phyloP scores from a whole-genome alignment of 2,888 invertebrate genomes.

The Furcula furcula region DNA sequence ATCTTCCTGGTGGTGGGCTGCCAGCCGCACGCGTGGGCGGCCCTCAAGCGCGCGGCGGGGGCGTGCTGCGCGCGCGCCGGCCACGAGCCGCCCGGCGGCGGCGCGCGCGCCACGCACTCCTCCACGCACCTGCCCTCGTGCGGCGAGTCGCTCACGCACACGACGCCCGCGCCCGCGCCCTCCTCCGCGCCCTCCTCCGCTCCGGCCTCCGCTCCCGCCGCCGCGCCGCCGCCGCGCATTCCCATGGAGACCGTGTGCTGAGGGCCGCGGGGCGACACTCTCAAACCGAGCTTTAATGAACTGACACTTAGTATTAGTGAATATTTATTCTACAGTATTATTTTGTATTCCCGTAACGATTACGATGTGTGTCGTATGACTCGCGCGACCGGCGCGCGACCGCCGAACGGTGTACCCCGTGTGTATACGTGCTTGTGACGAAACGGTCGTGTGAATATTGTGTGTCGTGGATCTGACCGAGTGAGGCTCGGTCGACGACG shows the following conservation, averaged over 20 bases:
- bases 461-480: constrained; percentile 10
- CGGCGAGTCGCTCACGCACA: constrained; percentile 88
- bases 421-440: constrained; percentile 12
- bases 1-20: constrained; percentile 95
- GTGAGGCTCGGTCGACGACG: constrained; percentile 5
- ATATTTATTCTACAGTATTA: constrained; percentile 74
- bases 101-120: constrained; percentile 81
- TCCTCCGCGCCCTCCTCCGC: constrained; percentile 81
- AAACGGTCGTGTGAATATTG: constrained; percentile 13
- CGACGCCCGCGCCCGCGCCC: constrained; percentile 86
- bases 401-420: constrained; percentile 6
- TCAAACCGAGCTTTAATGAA: constrained; percentile 34
- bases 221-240: constrained; percentile 60
- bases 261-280: constrained; percentile 25
- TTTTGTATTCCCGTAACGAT: constrained; percentile 62
- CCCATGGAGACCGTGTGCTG: constrained; percentile 85
- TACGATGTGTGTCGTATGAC: constrained; percentile 38
- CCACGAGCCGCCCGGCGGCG: constrained; percentile 61
- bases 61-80: constrained; percentile 81
- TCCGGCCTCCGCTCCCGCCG: constrained; percentile 73
- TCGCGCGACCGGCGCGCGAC: constrained; percentile 4
- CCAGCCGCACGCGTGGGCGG: constrained; percentile 88
- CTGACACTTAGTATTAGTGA: constrained; percentile 36
- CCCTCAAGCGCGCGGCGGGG: constrained; percentile 55
- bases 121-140: constrained; percentile 92